Percentiles rank a stretch among this genome's conserved stretches.
phyloP scores from a whole-genome alignment of 1,140 invertebrate genomes.

The Pachypsylla venusta region DNA sequence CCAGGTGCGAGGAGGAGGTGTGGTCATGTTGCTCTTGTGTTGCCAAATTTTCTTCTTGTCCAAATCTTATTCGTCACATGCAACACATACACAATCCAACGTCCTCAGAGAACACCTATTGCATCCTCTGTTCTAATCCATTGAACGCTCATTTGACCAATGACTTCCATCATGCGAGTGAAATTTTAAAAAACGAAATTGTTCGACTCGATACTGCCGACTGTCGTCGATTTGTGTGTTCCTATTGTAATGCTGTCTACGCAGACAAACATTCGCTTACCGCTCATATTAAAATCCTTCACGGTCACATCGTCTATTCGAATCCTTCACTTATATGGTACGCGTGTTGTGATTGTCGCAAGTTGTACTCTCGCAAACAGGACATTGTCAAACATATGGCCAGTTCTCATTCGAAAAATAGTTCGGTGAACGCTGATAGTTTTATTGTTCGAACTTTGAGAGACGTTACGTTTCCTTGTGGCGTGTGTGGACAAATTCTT shows the following conservation, averaged over 20 bases:
- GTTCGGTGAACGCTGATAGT: background rate
- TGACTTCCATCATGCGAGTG: too few species aligned
- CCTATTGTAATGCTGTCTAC: background rate
- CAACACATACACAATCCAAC: background rate
- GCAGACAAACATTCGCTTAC: background rate
- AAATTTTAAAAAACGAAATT: too few species aligned
- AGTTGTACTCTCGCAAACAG: background rate
- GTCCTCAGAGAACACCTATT: too few species aligned
- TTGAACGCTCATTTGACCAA: background rate
- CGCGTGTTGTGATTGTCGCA: background rate
- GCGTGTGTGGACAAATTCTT: background rate
- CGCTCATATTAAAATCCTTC: background rate
- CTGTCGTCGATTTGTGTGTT: slow-evolving; percentile 1
- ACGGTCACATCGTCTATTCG: background rate
- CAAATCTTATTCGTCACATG: background rate
- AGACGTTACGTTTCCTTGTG: background rate
- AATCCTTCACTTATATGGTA: background rate
- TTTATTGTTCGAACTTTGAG: background rate
- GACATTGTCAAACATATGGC: background rate
- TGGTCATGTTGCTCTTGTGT: slow-evolving; percentile 4
- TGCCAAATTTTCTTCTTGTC: background rate
- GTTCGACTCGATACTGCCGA: too few species aligned
- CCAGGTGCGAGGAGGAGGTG: background rate
- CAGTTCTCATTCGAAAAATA: background rate
- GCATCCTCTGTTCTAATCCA: background rate